These are phyloP conservation scores for Bergia puertoricense DNA, from an alignment of 92 coral and sea anemone genomes.

Conservation along the genomic window DNA sequence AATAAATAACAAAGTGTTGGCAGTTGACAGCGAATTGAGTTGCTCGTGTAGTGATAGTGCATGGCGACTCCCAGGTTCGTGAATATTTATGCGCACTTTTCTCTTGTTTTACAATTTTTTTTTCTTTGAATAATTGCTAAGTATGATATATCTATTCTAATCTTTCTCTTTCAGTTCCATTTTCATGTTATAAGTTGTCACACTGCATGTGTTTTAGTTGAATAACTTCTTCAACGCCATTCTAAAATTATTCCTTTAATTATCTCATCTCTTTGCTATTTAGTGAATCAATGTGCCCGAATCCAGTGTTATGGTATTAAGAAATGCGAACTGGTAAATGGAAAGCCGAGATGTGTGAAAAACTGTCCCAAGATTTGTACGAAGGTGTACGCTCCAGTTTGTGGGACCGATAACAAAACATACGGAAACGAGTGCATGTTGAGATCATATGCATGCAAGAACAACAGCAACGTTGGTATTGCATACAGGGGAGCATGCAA, in stretches of 20 bases:
- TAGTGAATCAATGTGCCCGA: background rate
- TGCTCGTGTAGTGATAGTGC: too few species aligned
- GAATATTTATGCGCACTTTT: too few species aligned
- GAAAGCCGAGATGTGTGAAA: background rate
- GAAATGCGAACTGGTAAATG: background rate
- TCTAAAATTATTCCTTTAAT: too few species aligned
- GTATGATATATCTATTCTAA: too few species aligned
- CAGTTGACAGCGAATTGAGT: too few species aligned
- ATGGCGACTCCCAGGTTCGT: too few species aligned
- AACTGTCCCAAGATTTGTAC: background rate
- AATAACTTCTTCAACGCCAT: too few species aligned
- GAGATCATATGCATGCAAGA: background rate
- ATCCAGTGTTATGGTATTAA: background rate
- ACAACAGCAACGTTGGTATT: background rate
- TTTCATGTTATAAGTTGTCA: background rate
- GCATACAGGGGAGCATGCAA: background rate
- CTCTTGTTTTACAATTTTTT: too few species aligned
- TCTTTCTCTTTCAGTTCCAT: too few species aligned
- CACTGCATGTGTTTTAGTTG: background rate
- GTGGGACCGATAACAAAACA: conserved; percentile 3
- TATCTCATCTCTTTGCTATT: background rate
- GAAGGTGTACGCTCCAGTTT: background rate
- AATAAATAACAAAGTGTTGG: too few species aligned
- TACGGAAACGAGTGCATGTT: conserved; percentile 20
- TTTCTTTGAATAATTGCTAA: too few species aligned